A percentile compares a stretch with the other conserved stretches of the same genome.
These are phyloP conservation scores for Arrhopalites spinosus DNA, from an alignment of 2,888 invertebrate genomes.

Conservation along the genomic window DNA sequence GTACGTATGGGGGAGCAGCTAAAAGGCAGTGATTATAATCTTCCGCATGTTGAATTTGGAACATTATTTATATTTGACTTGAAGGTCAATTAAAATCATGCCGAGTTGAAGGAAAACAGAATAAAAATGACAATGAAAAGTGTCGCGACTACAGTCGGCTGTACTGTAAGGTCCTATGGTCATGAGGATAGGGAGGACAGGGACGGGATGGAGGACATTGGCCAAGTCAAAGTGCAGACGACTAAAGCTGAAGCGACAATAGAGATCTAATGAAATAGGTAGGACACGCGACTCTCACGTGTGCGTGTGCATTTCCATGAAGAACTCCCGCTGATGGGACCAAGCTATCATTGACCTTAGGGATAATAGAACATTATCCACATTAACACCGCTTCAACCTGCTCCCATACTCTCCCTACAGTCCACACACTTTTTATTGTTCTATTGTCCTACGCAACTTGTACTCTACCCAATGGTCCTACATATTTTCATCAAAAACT, in stretches of 20 bases:
- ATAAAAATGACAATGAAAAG: slow-evolving; percentile 5
- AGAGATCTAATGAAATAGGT: slow-evolving; percentile 53
- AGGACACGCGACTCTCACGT: slow-evolving; percentile 56
- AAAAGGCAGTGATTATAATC: neutral
- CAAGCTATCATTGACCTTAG: slow-evolving; percentile 54
- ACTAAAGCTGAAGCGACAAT: slow-evolving; percentile 42
- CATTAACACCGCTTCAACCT: slow-evolving; percentile 52
- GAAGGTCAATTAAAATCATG: slow-evolving; percentile 34
- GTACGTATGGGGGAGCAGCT: neutral
- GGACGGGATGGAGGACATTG: neutral
- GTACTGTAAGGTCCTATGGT: neutral
- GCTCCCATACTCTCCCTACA: slow-evolving; percentile 11
- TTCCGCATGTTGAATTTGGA: neutral
- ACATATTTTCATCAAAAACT: too few species aligned
- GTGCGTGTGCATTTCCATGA: slow-evolving; percentile 49
- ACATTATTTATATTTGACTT: slow-evolving; percentile 34
- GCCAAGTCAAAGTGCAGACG: slow-evolving; percentile 18
- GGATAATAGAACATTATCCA: slow-evolving; percentile 51
- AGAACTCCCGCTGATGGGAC: slow-evolving; percentile 54
- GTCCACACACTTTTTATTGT: neutral
- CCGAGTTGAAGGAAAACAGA: slow-evolving; percentile 25
- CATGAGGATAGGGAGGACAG: neutral
- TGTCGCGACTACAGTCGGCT: too few species aligned
- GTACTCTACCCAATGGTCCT: neutral
- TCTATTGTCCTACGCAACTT: neutral